phyloP scores from a whole-genome alignment of 2,888 invertebrate genomes.

The Hemistola chrysoprasaria region DNA sequence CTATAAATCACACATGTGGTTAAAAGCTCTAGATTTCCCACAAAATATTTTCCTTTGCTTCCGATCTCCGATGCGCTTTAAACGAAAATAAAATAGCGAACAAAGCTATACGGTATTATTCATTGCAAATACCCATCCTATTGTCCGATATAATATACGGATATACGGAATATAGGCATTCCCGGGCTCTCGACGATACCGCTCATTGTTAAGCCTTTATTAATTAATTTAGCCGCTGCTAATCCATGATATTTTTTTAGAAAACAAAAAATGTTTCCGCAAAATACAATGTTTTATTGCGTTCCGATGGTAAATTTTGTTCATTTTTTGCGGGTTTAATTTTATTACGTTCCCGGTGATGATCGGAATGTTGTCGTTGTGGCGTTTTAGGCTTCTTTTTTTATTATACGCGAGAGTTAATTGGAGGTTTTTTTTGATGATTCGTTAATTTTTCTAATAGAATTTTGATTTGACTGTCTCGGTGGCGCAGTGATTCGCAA shows the following conservation, averaged over 20 bases:
- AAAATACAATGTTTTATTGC: conserved; percentile 18
- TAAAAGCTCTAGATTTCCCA: neutral
- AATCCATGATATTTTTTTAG: conserved; percentile 42
- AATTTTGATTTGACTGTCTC: too few relatives aligned
- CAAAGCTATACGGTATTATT: conserved; percentile 20
- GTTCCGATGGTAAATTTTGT: conserved; percentile 17
- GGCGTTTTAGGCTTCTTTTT: conserved; percentile 2
- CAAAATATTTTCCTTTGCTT: neutral
- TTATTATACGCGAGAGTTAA: neutral
- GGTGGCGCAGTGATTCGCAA: too few relatives aligned
- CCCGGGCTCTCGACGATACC: conserved; percentile 29
- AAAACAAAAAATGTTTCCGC: conserved; percentile 30
- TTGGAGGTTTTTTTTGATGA: neutral
- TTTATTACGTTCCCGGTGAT: conserved; percentile 29
- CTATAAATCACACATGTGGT: neutral
- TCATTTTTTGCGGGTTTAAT: conserved; percentile 27
- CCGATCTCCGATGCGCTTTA: neutral
- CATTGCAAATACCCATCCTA: conserved; percentile 28
- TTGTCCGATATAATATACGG: conserved; percentile 48
- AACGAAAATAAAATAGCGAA: neutral
- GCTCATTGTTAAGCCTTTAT: conserved; percentile 48
- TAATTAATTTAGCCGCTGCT: conserved; percentile 48
- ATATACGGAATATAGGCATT: conserved; percentile 15
- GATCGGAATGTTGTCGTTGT: conserved; percentile 15
- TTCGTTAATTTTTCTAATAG: too few relatives aligned